A percentile compares a stretch with the other conserved stretches of the same genome.
Evolutionary conservation across 1,140 invertebrate species (phyloP).

Genomic region (Epicauta chinensis): DNA sequence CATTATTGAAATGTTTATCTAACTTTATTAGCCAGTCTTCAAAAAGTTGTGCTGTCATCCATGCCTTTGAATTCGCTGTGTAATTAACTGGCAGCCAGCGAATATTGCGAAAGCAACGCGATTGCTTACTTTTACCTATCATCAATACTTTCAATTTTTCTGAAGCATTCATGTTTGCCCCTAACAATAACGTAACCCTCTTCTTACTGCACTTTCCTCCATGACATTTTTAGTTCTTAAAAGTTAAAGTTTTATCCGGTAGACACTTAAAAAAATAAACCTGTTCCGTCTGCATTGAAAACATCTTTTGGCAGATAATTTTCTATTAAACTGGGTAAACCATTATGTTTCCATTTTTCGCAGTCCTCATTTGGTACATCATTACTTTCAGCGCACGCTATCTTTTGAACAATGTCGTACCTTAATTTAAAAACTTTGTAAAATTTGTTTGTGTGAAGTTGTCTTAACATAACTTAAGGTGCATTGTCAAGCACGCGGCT

Average conservation of each 20-base stretch:
- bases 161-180: constrained; percentile 40
- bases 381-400: too few relatives aligned
- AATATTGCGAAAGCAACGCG: constrained; percentile 25
- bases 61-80: constrained; percentile 42
- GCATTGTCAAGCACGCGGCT: too few relatives aligned
- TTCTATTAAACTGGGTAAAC: constrained; percentile 7
- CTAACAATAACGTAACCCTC: constrained; percentile 40
- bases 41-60: constrained; percentile 41
- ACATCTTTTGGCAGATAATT: constrained; percentile 33
- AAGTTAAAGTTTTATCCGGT: constrained; percentile 33
- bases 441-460: too few relatives aligned
- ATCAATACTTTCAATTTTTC: constrained; percentile 44
- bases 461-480: too few relatives aligned
- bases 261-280: constrained; percentile 39
- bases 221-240: constrained; percentile 26
- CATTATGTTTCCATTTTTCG: constrained; percentile 1
- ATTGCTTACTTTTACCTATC: constrained; percentile 33
- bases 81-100: constrained; percentile 39
- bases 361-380: too few relatives aligned
- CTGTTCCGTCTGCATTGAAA: constrained; percentile 44
- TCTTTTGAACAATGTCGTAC: too few relatives aligned
- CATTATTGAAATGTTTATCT: constrained; percentile 31
- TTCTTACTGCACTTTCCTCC: constrained; percentile 34
- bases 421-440: too few relatives aligned
- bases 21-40: constrained; percentile 35